Evolutionary conservation across 2,113 vertebrate genomes (phyloP).

Genomic region (Tonatia bakeri): DNA sequence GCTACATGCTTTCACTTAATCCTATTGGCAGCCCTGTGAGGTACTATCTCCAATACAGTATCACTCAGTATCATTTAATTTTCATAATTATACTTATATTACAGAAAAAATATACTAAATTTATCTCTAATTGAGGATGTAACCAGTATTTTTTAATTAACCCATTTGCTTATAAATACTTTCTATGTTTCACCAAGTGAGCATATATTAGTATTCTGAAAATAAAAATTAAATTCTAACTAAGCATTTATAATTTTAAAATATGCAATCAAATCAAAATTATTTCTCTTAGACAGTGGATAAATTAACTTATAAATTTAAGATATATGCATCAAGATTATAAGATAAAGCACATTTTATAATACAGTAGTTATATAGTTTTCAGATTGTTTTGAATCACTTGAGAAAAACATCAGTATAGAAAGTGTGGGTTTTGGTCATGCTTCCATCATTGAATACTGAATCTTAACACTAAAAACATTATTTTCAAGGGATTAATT

Average conservation of each 20-base stretch:
- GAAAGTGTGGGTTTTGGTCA: background rate
- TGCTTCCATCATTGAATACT: background rate
- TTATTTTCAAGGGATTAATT: conserved; percentile 40
- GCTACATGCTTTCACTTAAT: background rate
- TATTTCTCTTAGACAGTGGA: background rate
- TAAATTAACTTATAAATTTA: conserved; percentile 28
- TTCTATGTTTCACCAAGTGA: background rate
- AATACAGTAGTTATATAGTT: background rate
- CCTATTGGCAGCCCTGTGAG: background rate
- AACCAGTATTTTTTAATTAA: conserved; percentile 22
- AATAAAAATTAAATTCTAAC: conserved; percentile 6
- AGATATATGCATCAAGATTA: background rate
- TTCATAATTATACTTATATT: conserved; percentile 26
- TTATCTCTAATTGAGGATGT: background rate
- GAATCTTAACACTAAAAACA: conserved; percentile 1
- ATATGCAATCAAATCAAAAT: background rate
- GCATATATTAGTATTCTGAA: background rate
- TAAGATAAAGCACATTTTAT: background rate
- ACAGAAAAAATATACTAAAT: background rate
- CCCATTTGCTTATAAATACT: background rate
- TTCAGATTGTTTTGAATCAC: background rate
- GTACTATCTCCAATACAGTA: background rate
- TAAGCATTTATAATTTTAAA: conserved; percentile 37
- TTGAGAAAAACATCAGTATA: background rate
- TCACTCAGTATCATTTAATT: background rate